Base-by-base conservation (phyloP, 1,140 invertebrate species). In the Pachypsylla venusta region DNA sequence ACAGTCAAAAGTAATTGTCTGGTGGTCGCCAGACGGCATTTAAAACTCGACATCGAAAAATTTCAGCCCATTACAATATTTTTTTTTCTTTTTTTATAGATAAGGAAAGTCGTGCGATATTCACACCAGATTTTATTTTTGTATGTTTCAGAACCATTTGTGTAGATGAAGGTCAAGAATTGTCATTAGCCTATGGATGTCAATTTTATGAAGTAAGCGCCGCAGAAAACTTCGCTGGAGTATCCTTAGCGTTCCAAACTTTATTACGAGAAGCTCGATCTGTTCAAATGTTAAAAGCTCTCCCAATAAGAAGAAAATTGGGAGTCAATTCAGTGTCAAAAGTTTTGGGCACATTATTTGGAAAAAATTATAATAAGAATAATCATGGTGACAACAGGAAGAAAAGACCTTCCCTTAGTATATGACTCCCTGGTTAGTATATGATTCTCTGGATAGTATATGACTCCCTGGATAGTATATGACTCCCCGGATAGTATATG, bases 131-230 rank as follows among this genome's bases (percentile, higher is more conserved):
- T n/a, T n/a, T n/a, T n/a, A n/a, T n/a, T 48, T 19, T n/a, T 19
- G 7, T 48, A n/a, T 48, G n/a, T 48, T 48, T 48, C 42, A 48
- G 42, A 48, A 77, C 80, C 69, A 82, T 88, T 1, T 81, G 80
- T 67, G 83, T 87, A 10, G 84, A 87, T 65, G 85, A 86, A 64
- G 87, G 86, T 16, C 84, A 88, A 65, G 84, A 87, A 68, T 64
- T 87, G 30, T 87, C 86, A 0, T 69, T 87, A 54, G 77, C 82
- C 54, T 85, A 82, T 67, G 81, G 85, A 14, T 89, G 86, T 68
- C 85, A 87, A 67, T 89, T 89, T 70, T 89, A 86, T 70, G 87
- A 89, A 71, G 85, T 91, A 58, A 87, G 85, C 55, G 86, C 86
- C 13, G 87, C 87, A 14, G 87, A 89, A 67, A 85, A 82, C 68